Percentiles rank a stretch among this genome's conserved stretches.
phyloP scores from a whole-genome alignment of 2,113 vertebrate genomes.

The Plectropomus leopardus region DNA sequence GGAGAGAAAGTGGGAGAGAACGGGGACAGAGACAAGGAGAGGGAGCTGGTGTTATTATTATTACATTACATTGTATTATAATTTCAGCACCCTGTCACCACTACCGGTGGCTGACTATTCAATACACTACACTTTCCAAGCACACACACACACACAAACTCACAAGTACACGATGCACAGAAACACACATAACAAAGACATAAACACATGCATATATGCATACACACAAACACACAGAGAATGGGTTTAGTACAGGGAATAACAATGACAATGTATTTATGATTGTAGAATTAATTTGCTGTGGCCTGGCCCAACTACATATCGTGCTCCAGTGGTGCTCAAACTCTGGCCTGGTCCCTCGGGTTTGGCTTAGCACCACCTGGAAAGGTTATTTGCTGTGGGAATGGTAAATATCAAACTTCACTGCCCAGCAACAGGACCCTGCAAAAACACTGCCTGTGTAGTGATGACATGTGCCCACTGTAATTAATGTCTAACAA shows the following conservation, averaged over 20 bases:
- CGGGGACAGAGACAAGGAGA: slow-evolving; percentile 17
- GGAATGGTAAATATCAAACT: slow-evolving; percentile 47
- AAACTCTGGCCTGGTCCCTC: slow-evolving; percentile 32
- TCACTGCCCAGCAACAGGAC: slow-evolving; percentile 16
- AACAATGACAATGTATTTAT: slow-evolving; percentile 32
- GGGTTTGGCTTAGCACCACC: slow-evolving; percentile 48
- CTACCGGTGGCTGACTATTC: slow-evolving; percentile 32
- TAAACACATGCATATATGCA: not conserved
- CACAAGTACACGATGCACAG: not conserved
- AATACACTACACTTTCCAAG: slow-evolving; percentile 15
- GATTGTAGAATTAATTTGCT: slow-evolving; percentile 51
- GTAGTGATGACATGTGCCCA: slow-evolving; percentile 9
- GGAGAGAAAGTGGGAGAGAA: slow-evolving; percentile 21
- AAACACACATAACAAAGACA: not conserved
- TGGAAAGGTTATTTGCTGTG: slow-evolving; percentile 51
- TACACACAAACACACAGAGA: not conserved
- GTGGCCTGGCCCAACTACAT: slow-evolving; percentile 30
- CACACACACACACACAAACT: not conserved
- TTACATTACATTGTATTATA: slow-evolving; percentile 56
- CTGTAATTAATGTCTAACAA: slow-evolving; percentile 32
- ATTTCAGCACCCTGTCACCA: slow-evolving; percentile 32
- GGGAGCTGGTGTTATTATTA: slow-evolving; percentile 51
- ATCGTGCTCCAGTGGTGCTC: slow-evolving; percentile 53
- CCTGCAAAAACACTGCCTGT: slow-evolving; percentile 20
- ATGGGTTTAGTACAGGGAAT: slow-evolving; percentile 9